Percentiles rank a stretch among this genome's conserved stretches.
Evolutionary conservation across 2,797 vertebrate genomes (phyloP).

Genomic region (Pampus argenteus): DNA sequence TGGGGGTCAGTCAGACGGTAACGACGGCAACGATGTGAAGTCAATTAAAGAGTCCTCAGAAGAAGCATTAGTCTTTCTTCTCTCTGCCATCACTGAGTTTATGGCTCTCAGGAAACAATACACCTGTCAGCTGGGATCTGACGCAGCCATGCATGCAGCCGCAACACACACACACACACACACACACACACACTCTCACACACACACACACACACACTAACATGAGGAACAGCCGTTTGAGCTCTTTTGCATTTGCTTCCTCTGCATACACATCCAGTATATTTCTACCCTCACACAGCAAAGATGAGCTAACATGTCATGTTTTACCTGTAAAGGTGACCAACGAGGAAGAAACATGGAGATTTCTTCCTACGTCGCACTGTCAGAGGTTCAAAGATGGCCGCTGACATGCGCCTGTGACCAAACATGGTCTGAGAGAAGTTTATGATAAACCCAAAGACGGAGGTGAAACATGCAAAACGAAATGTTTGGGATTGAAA

Average conservation of each 20-base stretch:
- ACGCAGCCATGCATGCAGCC: constrained; percentile 83
- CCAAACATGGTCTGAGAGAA: no score
- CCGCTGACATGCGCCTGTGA: no score
- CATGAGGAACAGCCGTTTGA: constrained; percentile 83
- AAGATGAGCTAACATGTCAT: no score
- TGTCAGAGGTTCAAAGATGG: no score
- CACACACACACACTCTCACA: constrained; percentile 38
- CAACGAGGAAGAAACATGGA: no score
- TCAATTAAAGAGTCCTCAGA: constrained; percentile 92
- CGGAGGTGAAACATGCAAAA: no score
- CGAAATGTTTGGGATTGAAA: no score
- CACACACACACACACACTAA: background rate
- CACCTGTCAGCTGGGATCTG: constrained; percentile 93
- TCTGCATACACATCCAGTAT: no score
- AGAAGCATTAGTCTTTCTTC: constrained; percentile 87
- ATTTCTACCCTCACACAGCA: no score
- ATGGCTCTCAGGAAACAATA: constrained; percentile 91
- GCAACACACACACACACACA: constrained; percentile 77
- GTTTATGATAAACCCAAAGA: no score
- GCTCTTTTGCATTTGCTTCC: constrained; percentile 70
- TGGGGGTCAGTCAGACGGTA: constrained; percentile 78
- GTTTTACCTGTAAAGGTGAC: no score
- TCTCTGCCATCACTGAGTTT: constrained; percentile 89
- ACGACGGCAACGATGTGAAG: constrained; percentile 90
- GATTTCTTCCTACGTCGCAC: no score